These are phyloP conservation scores for Leptinotarsa lineolata DNA, from an alignment of 1,140 invertebrate genomes.

Conservation along the genomic window DNA sequence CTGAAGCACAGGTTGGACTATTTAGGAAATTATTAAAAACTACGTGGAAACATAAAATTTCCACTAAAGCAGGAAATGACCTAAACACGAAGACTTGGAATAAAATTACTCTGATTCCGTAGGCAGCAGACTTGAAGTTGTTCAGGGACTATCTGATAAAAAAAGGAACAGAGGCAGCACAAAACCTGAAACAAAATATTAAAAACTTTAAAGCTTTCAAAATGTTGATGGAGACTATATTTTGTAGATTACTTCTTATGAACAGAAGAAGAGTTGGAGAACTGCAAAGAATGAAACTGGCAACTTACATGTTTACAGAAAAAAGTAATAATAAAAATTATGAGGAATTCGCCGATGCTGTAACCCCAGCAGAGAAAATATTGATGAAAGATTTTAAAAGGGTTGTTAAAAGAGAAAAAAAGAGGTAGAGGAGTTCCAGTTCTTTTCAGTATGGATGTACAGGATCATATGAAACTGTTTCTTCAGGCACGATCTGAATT, in stretches of 20 bases:
- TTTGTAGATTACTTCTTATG: constrained; percentile 42
- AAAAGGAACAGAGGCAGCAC: no score
- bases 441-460: constrained; percentile 22
- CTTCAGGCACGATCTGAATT: no score
- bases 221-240: constrained; percentile 45
- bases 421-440: constrained; percentile 31
- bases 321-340: constrained; percentile 19
- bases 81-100: constrained; percentile 51
- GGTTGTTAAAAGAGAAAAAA: constrained; percentile 33
- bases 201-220: no score
- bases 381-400: constrained; percentile 30
- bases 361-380: constrained; percentile 30
- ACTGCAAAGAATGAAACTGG: constrained; percentile 27
- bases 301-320: constrained; percentile 12
- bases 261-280: constrained; percentile 43
- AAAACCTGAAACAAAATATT: no score
- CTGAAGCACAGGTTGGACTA: constrained; percentile 36
- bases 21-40: constrained; percentile 37
- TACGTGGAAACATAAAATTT: constrained; percentile 41
- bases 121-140: constrained; percentile 51
- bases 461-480: no score
- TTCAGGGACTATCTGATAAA: constrained; percentile 46
- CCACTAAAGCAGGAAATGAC: constrained; percentile 43
- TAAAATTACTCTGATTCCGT: constrained; percentile 49
- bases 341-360: constrained; percentile 33